These are phyloP conservation scores for Spodoptera picta DNA, from an alignment of 2,888 invertebrate species.

Conservation along the genomic window DNA sequence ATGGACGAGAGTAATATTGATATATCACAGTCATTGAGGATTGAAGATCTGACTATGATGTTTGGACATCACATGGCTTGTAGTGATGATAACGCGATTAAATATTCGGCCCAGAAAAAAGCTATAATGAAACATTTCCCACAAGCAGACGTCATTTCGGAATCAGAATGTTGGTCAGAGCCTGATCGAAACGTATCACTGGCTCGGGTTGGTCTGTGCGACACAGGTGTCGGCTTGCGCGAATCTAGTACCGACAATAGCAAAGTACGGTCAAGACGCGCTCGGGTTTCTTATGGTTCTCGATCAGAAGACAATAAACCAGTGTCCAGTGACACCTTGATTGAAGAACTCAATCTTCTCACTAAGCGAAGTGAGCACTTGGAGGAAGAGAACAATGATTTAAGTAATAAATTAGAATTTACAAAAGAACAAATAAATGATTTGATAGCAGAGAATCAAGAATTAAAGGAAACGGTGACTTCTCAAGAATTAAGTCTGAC, in stretches of 20 bases:
- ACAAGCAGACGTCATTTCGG: conserved; percentile 83
- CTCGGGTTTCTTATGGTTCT: conserved; percentile 79
- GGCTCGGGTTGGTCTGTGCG: conserved; percentile 91
- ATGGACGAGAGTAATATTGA: conserved; percentile 84
- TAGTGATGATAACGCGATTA: conserved; percentile 65
- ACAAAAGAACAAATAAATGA: conserved; percentile 74
- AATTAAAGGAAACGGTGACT: conserved; percentile 67
- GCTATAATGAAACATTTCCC: conserved; percentile 66
- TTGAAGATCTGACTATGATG: conserved; percentile 84
- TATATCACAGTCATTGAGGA: conserved; percentile 79
- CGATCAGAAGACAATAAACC: conserved; percentile 83
- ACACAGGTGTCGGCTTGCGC: conserved; percentile 70
- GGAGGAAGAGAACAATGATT: conserved; percentile 77
- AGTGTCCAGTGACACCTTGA: conserved; percentile 83
- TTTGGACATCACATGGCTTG: conserved; percentile 83
- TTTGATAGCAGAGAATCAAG: conserved; percentile 69
- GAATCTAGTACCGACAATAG: conserved; percentile 76
- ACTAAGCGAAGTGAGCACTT: conserved; percentile 71
- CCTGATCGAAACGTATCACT: conserved; percentile 94
- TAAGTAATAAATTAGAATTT: conserved; percentile 80
- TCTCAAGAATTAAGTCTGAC: conserved; percentile 64
- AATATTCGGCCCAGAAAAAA: conserved; percentile 62
- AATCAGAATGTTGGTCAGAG: conserved; percentile 96
- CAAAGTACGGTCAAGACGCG: conserved; percentile 76
- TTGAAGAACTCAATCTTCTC: conserved; percentile 86